Base-by-base conservation (phyloP, 2,113 vertebrate genomes). In the Otis tarda region DNA sequence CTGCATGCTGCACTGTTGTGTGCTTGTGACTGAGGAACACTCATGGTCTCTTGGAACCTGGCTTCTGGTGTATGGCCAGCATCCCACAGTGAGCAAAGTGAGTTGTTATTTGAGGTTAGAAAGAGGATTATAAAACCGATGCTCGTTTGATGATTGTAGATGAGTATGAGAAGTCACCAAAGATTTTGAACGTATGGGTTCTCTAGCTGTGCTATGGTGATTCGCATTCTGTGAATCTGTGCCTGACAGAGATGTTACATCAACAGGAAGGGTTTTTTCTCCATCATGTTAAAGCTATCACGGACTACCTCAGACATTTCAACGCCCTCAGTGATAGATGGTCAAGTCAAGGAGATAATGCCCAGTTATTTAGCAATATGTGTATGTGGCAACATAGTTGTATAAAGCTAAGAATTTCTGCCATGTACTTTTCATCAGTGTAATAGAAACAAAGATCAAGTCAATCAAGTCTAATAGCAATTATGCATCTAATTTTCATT, bases 401-500 rank as follows among this genome's bases (percentile, higher is more conserved):
- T 87, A 89, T 57, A 56, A 49, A 74, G 53, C 45, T 65, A 56
- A 76, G 77, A 82, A 76, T 94, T 95, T 81, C 76, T 93, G 92
- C 68, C 90, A 74, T 55, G 47, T 73, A 56, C 59, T 95, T 96
- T 93, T 95, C 68, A 74, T 92, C 37, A 4, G 37, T 41, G 61
- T 88, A 90, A 94, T 12, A 87, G 57, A 84, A 79, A 79, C 67
- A 90, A 92, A 91, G 56, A 93, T 68, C 56, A 70, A 94, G 75
- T 93, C 74, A 91, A 95, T 95, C 83, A 91, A 94, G 69, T 37
- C 81, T 82, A 82, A 83, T 41, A 71, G 53, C 74, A 41, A 91
- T 93, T 84, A 89, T 91, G 60, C 74, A 92, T 92, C 65, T 92
- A 59, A 90, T 90, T 94, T 93, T 92, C 91, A 56, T 87, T 89